phyloP scores from a whole-genome alignment of 2,797 vertebrate species.

The Heteromormyrus szaboi region DNA sequence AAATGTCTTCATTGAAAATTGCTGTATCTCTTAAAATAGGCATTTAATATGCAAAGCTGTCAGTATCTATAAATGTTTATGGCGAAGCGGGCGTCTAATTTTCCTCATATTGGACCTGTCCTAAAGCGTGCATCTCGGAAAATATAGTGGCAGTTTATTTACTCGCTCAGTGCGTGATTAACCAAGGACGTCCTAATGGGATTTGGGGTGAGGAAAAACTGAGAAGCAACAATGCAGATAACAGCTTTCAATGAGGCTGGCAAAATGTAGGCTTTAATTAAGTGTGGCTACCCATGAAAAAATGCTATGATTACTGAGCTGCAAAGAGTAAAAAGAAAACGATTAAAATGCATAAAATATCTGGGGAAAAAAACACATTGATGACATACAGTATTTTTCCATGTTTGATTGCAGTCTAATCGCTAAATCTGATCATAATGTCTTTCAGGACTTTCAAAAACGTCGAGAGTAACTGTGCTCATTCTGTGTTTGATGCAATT shows the following conservation, averaged over 20 bases:
- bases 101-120: not conserved
- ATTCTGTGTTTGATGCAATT: not conserved
- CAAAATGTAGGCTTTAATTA: not conserved
- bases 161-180: not conserved
- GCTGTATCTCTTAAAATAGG: not conserved
- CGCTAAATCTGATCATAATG: not conserved
- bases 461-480: not conserved
- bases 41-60: not conserved
- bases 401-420: not conserved
- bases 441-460: not conserved
- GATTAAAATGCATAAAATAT: not conserved
- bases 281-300: not conserved
- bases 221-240: not conserved
- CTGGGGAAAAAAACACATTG: not conserved
- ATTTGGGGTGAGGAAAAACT: not conserved
- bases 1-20: slow-evolving; percentile 1
- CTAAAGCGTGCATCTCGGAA: not conserved
- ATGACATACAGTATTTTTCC: not conserved
- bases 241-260: not conserved
- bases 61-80: not conserved
- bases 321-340: not conserved
- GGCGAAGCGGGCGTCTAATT: not conserved
- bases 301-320: not conserved
- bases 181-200: not conserved
- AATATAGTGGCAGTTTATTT: not conserved